A percentile compares a stretch with the other conserved stretches of the same genome.
phyloP scores from a whole-genome alignment of 2,888 invertebrate species.

The Cryptophagus acutangulus region DNA sequence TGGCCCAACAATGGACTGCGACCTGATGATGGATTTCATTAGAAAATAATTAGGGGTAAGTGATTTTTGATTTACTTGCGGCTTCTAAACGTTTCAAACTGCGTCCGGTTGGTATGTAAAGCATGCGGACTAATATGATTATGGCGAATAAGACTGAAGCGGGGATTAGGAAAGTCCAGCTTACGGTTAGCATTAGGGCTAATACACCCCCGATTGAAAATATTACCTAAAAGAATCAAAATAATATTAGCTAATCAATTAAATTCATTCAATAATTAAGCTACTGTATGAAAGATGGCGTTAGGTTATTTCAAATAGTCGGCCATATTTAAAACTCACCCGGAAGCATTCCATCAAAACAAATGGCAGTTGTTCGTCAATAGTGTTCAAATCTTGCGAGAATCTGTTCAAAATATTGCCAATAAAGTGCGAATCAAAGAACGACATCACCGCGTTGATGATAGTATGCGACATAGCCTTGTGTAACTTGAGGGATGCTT shows the following conservation, averaged over 20 bases:
- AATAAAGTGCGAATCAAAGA: constrained; percentile 37
- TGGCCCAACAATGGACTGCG: constrained; percentile 44
- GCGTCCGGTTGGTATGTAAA: constrained; percentile 34
- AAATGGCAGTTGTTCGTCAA: constrained; percentile 35
- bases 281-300: background rate
- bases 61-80: constrained; percentile 27
- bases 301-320: too few relatives aligned
- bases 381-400: constrained; percentile 35
- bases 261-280: constrained; percentile 3
- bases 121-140: constrained; percentile 24
- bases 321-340: too few relatives aligned
- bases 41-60: constrained; percentile 18
- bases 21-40: too few relatives aligned
- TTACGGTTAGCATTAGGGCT: constrained; percentile 27
- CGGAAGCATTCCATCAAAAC: constrained; percentile 25
- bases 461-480: constrained; percentile 32
- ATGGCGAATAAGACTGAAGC: constrained; percentile 24
- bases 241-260: too few relatives aligned
- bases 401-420: constrained; percentile 38
- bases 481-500: constrained; percentile 52
- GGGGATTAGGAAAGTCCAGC: constrained; percentile 29
- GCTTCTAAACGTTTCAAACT: constrained; percentile 37
- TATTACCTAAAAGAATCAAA: constrained; percentile 19
- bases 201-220: constrained; percentile 24
- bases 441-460: constrained; percentile 33